phyloP scores from a whole-genome alignment of 1,140 invertebrate genomes.

The Lutraria rhynchaena region DNA sequence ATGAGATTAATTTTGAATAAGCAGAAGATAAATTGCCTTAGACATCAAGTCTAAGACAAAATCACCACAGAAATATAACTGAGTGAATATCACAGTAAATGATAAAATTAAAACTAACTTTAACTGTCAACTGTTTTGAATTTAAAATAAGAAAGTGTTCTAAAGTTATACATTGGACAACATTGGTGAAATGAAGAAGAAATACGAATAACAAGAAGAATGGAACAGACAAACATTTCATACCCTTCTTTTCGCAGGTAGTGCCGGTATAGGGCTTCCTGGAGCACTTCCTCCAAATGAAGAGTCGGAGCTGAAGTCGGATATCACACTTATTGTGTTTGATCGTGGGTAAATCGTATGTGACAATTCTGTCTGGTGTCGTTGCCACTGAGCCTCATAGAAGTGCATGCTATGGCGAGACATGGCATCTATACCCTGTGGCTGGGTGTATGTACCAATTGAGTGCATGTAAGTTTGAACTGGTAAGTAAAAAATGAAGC shows the following conservation, averaged over 20 bases:
- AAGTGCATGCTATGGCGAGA: constrained; percentile 91
- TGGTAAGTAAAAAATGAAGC: constrained; percentile 83
- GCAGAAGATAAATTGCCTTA: no score
- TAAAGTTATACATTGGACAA: no score
- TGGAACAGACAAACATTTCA: not conserved
- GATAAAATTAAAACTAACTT: no score
- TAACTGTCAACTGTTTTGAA: no score
- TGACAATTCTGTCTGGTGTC: constrained; percentile 86
- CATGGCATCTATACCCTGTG: constrained; percentile 88
- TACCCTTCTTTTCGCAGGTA: constrained; percentile 75
- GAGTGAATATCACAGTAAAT: no score
- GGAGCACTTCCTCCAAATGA: constrained; percentile 70
- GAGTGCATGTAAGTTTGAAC: constrained; percentile 98
- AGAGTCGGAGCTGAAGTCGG: constrained; percentile 75
- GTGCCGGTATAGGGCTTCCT: constrained; percentile 66
- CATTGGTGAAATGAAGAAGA: no score
- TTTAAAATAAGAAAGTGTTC: not conserved
- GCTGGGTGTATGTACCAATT: constrained; percentile 93
- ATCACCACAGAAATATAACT: no score
- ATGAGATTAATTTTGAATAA: no score
- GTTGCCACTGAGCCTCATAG: constrained; percentile 86
- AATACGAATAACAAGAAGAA: no score
- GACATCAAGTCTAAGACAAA: no score
- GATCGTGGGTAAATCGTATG: constrained; percentile 76
- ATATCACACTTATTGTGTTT: constrained; percentile 80